Conservation (phyloP, 2,888 invertebrate genomes). For the Calameuta filiformis region DNA sequence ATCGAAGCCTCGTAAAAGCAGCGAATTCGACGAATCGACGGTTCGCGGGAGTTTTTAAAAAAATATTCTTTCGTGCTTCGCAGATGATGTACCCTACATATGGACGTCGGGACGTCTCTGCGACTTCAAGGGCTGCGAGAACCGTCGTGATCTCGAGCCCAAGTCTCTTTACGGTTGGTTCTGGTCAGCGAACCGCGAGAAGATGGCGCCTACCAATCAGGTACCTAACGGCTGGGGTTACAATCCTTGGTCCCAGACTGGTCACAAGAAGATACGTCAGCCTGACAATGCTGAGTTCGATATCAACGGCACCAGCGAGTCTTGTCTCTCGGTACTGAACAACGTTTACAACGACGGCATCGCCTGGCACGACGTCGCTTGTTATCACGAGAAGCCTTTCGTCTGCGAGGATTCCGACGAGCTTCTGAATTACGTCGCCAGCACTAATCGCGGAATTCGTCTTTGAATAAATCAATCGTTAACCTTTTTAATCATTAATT, state of each 20-base stretch:
- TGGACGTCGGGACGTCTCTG: conserved; percentile 94
- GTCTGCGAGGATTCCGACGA: conserved; percentile 93
- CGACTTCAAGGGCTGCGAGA: conserved; percentile 93
- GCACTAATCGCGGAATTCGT: conserved; percentile 85
- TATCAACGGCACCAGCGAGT: conserved; percentile 88
- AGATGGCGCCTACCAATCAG: conserved; percentile 84
- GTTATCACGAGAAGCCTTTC: conserved; percentile 92
- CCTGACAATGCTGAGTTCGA: conserved; percentile 93
- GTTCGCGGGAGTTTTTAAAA: too few relatives aligned
- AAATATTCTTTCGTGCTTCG: conserved; percentile 15
- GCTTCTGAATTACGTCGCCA: conserved; percentile 84
- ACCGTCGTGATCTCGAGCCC: conserved; percentile 86
- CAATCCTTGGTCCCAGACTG: conserved; percentile 92
- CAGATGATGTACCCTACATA: conserved; percentile 90
- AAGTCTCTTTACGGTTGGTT: conserved; percentile 90
- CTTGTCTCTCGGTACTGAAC: conserved; percentile 87
- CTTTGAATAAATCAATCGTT: conserved; percentile 69
- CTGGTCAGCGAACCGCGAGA: conserved; percentile 91
- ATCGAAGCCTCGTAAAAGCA: not conserved
- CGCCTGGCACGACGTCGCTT: conserved; percentile 94
- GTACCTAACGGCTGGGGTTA: conserved; percentile 79
- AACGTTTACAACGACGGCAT: conserved; percentile 95
- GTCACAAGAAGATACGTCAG: conserved; percentile 88
- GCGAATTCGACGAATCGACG: too few relatives aligned
- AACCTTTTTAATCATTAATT: not conserved